These are phyloP conservation scores for Apamea crenata DNA, from an alignment of 2,888 invertebrate species.

Conservation along the genomic window DNA sequence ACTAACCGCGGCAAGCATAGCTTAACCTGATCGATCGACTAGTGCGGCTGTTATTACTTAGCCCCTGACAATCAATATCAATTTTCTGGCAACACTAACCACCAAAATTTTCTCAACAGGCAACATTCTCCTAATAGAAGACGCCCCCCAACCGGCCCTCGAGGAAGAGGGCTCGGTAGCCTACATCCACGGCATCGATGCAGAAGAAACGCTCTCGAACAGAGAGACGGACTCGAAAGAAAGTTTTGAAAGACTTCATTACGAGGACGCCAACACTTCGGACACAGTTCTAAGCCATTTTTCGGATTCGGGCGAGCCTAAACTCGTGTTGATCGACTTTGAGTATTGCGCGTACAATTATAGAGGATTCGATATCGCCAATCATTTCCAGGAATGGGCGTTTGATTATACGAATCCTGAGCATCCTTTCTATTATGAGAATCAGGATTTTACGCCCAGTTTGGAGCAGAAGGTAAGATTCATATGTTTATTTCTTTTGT, in stretches of 20 bases:
- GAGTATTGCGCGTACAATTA: constrained; percentile 98
- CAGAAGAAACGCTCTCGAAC: constrained; percentile 10
- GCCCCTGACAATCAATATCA: no score
- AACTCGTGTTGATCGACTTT: constrained; percentile 96
- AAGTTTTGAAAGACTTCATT: constrained; percentile 63
- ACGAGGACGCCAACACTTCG: constrained; percentile 80
- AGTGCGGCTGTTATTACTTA: no score
- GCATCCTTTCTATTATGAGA: constrained; percentile 94
- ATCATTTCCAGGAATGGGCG: constrained; percentile 98
- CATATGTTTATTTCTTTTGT: not conserved
- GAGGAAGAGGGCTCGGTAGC: constrained; percentile 74
- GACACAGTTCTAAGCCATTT: constrained; percentile 78
- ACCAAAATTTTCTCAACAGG: constrained; percentile 74
- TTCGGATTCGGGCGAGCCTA: constrained; percentile 89
- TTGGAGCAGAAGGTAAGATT: constrained; percentile 93
- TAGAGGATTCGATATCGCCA: constrained; percentile 97
- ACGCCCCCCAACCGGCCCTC: constrained; percentile 57
- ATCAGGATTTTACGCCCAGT: constrained; percentile 93
- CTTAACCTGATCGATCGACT: no score
- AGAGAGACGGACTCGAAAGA: constrained; percentile 39
- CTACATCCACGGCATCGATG: constrained; percentile 72
- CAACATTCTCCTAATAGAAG: constrained; percentile 90
- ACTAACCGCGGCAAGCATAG: no score
- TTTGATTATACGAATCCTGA: constrained; percentile 96
- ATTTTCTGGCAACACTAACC: constrained; percentile 18